phyloP scores from a whole-genome alignment of 2,113 vertebrate species.

The Apeltes quadracus region DNA sequence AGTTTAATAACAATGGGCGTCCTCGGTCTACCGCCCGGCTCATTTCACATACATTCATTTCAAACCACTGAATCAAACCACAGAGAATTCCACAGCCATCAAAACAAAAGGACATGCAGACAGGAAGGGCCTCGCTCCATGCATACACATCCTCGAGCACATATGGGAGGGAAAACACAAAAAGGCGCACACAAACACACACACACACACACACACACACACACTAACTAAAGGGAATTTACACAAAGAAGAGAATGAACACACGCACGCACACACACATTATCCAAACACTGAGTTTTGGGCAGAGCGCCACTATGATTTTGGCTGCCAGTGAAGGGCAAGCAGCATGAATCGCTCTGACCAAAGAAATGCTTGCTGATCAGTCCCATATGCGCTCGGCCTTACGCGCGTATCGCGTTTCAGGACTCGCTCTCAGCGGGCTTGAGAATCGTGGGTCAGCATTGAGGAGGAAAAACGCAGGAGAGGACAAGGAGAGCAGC shows the following conservation, averaged over 20 bases:
- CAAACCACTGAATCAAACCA: constrained; percentile 29
- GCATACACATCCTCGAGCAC: constrained; percentile 52
- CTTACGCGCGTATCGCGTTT: constrained; percentile 79
- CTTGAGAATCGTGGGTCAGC: constrained; percentile 73
- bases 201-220: constrained; percentile 24
- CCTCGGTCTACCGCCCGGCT: constrained; percentile 4
- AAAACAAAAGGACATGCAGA: constrained; percentile 41
- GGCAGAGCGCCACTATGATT: constrained; percentile 70
- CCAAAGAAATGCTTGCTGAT: constrained; percentile 82
- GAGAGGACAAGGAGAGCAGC: constrained; percentile 64
- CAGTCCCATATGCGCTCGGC: constrained; percentile 80
- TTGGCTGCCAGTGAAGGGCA: constrained; percentile 80
- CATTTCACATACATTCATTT: constrained; percentile 29
- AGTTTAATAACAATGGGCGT: neutral
- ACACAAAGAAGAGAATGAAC: constrained; percentile 6
- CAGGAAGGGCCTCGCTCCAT: constrained; percentile 41
- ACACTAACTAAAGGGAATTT: constrained; percentile 4
- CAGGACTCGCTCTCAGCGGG: constrained; percentile 64
- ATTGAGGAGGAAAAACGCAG: constrained; percentile 55
- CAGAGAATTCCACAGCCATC: constrained; percentile 26
- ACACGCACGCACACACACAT: constrained; percentile 29
- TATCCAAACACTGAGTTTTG: constrained; percentile 73
- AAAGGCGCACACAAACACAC: constrained; percentile 18
- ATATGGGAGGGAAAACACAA: constrained; percentile 43
- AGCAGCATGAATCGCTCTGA: constrained; percentile 79